phyloP scores from a whole-genome alignment of 2,888 invertebrate genomes.

The Pristionchus entomophagus region DNA sequence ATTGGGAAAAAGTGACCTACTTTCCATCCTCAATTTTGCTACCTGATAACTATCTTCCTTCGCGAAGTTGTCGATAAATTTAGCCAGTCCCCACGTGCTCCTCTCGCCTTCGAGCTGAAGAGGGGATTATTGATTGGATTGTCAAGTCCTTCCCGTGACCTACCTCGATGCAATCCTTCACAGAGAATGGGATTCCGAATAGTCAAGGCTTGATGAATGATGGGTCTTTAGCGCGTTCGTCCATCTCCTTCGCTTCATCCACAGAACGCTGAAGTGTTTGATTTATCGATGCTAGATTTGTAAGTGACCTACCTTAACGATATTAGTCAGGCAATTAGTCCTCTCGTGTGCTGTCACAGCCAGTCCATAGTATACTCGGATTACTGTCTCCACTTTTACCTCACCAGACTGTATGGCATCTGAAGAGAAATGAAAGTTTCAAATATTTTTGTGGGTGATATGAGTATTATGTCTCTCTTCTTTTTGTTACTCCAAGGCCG shows the following conservation, averaged over 20 bases:
- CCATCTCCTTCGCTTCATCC: conserved; percentile 50
- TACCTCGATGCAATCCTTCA: conserved; percentile 54
- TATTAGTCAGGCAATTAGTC: background rate
- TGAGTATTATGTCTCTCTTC: too few species aligned
- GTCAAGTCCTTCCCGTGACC: background rate
- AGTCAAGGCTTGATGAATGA: conserved; percentile 52
- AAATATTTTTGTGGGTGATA: background rate
- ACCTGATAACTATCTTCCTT: conserved; percentile 27
- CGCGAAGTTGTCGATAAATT: background rate
- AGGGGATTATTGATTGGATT: background rate
- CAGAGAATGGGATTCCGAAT: conserved; percentile 59
- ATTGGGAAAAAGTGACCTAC: background rate
- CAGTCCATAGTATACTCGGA: conserved; percentile 10
- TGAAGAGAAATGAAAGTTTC: background rate
- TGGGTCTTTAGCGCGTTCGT: conserved; percentile 43
- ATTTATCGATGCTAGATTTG: background rate
- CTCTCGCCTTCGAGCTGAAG: background rate
- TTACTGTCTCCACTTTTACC: background rate
- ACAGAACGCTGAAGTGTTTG: background rate
- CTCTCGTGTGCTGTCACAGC: background rate
- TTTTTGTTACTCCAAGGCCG: too few species aligned
- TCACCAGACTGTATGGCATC: background rate
- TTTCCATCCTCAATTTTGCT: conserved; percentile 38
- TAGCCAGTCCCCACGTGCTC: background rate
- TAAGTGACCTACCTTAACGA: background rate